Evolutionary conservation across 2,888 invertebrate genomes (phyloP), one percentile per base, ranked within the genome.

Genomic region (Argyresthia goedartella): DNA sequence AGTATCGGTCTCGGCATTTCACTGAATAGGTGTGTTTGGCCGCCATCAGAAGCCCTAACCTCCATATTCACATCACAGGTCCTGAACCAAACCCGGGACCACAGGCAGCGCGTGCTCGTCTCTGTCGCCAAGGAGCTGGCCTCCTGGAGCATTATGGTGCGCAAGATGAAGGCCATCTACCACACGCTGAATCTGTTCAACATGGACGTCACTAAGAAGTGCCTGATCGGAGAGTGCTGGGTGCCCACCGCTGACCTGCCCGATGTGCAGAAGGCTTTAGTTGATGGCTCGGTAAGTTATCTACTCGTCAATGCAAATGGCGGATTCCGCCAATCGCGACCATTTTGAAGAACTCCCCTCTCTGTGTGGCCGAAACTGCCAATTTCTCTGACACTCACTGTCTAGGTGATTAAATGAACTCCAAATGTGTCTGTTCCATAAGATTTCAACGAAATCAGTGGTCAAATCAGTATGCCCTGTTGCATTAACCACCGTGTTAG

Each of bases 161-260:
- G 93, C 60, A 96, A 96, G 82, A 95, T 96, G 91, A 96, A 96
- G 80, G 95, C 95, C 52, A 95, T 96, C 72, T 96, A 95, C 82
- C 95, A 95, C 76, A 95, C 95, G 0, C 88, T 96, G 64, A 96
- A 96, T 76, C 82, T 95, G 60, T 95, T 95, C 87, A 95, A 93
- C 73, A 90, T 95, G 88, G 95, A 95, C 65, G 94, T 95, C 55
- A 94, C 95, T 7, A 92, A 94, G 81, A 95, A 95, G 74, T 95
- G 95, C 76, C 88, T 95, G 54, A 94, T 95, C 60, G 94, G 93
- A 7, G 95, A 95, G 76, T 93, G 94, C 75, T 95, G 94, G 94
- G 92, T 93, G 62, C 93, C 95, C 0, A 89, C 89, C 7, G 87
- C 88, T 43, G 93, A 94, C 64, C 76, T 94, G 57, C 89, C 91